Evolutionary conservation across 1,140 invertebrate genomes (phyloP), one percentile per base, ranked within the genome.

Genomic region (Aricia agestis): DNA sequence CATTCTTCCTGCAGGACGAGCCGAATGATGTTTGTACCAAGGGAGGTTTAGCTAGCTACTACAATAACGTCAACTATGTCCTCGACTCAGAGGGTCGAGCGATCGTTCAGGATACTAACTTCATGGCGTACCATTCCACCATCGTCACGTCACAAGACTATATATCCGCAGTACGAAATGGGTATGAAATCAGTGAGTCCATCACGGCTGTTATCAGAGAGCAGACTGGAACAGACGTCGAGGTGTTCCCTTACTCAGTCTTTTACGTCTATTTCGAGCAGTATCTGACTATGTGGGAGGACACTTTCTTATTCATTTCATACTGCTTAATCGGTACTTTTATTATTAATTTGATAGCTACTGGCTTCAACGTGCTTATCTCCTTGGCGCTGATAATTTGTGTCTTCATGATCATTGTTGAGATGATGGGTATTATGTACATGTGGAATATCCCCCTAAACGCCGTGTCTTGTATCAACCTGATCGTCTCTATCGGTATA

Each of bases 191-290:
- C 18, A 94, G 95, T 7, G 91, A 93, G 1, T 96, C 97, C 81
- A 95, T 99, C 17, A 96, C 96, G 2, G 77, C 79, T 2, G 95
- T 94, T 73, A 92, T 98, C 19, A 92, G 94, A 65, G 71, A 83
- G 19, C 80, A 92, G 10, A 79, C 87, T 1, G 79, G 88, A 0
- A 70, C 82, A 17, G 92, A 94, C 66, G 92, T 96, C 5, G 93
- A 95, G 81, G 94, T 98, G 0, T 98, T 98, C 86, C 96, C 97
- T 5, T 98, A 98, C 91, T 97, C 97, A 81, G 91, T 98, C 0
- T 98, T 98, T 87, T 99, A 98, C 82, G 97, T 99, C 0, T 99
- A 94, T 84, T 99, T 97, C 78, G 98, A 99, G 82, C 98, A 99
- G 88, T 99, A 99, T 87, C 89, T 98, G 65, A 96, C 95, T 1